Conservation (phyloP, 64 coral and sea anemone species). For the Platygyra sinensis region DNA sequence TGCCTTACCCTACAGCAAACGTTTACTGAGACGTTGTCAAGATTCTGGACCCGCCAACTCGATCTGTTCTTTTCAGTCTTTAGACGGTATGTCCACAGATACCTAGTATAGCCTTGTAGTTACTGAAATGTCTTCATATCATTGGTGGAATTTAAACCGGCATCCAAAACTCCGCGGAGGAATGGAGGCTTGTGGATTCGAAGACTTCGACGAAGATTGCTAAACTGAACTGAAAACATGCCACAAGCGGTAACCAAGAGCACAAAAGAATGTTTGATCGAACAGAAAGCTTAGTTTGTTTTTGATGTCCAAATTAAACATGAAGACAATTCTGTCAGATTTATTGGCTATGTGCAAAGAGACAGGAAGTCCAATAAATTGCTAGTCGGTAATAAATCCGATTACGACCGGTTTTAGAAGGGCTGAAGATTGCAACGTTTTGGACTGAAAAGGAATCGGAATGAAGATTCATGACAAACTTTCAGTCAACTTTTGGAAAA, state of each 20-base stretch:
- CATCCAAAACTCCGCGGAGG: too few species aligned
- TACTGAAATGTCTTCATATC: not conserved
- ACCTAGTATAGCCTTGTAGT: not conserved
- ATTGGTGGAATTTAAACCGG: not conserved
- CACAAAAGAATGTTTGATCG: conserved; percentile 41
- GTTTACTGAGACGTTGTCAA: not conserved
- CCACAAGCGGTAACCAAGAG: conserved; percentile 21
- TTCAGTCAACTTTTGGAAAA: not conserved
- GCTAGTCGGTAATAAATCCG: not conserved
- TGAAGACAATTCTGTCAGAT: conserved; percentile 1
- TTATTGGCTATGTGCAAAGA: not conserved
- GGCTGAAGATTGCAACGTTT: not conserved
- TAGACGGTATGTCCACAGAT: not conserved
- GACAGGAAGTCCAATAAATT: not conserved
- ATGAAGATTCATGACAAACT: not conserved
- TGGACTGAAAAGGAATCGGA: too few species aligned
- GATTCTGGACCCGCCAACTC: not conserved
- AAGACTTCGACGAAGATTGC: not conserved
- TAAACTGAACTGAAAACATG: not conserved
- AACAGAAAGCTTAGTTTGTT: conserved; percentile 9
- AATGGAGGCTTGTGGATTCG: not conserved
- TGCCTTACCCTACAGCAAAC: not conserved
- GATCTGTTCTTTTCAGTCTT: not conserved
- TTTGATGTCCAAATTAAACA: conserved; percentile 6
- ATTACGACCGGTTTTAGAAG: not conserved